Evolutionary conservation across 1,140 invertebrate genomes (phyloP), one percentile per base, ranked within the genome.

Genomic region (Pseudoatta argentina): DNA sequence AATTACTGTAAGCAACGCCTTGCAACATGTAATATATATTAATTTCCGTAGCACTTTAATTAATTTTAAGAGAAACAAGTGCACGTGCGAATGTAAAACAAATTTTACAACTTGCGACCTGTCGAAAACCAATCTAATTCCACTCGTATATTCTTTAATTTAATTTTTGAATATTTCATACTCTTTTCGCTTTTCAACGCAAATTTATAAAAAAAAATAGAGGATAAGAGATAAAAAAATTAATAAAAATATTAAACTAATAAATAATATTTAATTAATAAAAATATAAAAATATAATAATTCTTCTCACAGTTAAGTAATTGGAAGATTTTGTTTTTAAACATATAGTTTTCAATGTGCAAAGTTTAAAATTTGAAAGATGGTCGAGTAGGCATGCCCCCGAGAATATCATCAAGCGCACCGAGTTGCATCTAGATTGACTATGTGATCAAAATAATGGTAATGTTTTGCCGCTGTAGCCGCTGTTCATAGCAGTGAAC

Each of bases 401-500:
- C 34, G 67, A 57, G 75, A 61, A 75, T 34, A 0, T 51, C 59
- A 39, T 72, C 61, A 48, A 73, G 55, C 83, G 78, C 61, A 57
- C 59, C 57, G 30, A 10, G 69, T 12, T 57, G 12, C 27, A 51
- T 63, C 39, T 48, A 71, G 39, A 24, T 59, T 30, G 30, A 85
- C 53, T 77, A 86, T 77, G 86, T 85, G 86, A 61, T 63, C n/a
- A 24, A 61, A 90, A 85, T 85, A 86, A 86, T 88, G 82, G 59
- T 59, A 87, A 78, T 63, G 86, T 87, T 82, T 59, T 59, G 39
- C 24, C 61, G 57, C 44, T 48, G 30, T 61, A 21, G 10, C 8
- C 27, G 82, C 85, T 5, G 71, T 78, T 85, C 73, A 71, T 30
- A 82, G 75, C 72, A 89, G 87, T 90, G 88, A 88, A 88, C 85